These are phyloP conservation scores for Intellagama lesueurii DNA, from an alignment of 2,797 vertebrate genomes.

Conservation along the genomic window DNA sequence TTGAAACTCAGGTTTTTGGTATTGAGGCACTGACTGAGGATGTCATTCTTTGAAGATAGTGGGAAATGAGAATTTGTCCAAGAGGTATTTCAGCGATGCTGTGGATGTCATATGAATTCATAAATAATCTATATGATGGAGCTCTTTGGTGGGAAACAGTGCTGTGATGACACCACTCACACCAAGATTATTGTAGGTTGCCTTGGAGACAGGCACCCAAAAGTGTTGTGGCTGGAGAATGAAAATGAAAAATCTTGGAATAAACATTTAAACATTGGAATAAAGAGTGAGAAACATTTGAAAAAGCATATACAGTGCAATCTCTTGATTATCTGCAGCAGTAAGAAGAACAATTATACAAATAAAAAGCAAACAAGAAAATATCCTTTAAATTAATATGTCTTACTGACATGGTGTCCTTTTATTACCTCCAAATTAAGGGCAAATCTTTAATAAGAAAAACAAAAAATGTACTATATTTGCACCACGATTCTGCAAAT, in stretches of 20 bases:
- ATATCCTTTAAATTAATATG: conserved; percentile 8
- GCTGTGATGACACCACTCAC: conserved; percentile 73
- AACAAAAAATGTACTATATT: not conserved
- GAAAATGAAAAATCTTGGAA: conserved; percentile 64
- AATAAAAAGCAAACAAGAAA: not conserved
- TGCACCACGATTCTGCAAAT: not conserved
- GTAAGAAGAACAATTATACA: not conserved
- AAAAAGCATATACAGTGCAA: conserved; percentile 10
- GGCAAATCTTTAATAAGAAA: conserved; percentile 18
- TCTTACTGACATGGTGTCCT: not conserved
- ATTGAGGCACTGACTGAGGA: conserved; percentile 10
- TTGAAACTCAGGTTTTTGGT: accelerated
- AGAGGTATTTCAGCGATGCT: conserved; percentile 63
- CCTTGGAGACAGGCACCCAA: conserved; percentile 69
- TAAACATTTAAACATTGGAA: conserved; percentile 26
- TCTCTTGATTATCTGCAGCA: conserved; percentile 10
- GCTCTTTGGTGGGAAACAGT: conserved; percentile 73
- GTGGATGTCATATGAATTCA: conserved; percentile 69
- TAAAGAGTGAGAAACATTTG: conserved; percentile 45
- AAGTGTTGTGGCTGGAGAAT: conserved; percentile 65
- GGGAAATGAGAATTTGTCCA: conserved; percentile 57
- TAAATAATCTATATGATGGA: conserved; percentile 75
- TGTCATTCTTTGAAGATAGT: conserved; percentile 34
- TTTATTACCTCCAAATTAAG: not conserved
- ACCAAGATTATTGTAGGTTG: conserved; percentile 71